Conservation (phyloP, 2,797 vertebrate species). For the Typhlichthys subterraneus region DNA sequence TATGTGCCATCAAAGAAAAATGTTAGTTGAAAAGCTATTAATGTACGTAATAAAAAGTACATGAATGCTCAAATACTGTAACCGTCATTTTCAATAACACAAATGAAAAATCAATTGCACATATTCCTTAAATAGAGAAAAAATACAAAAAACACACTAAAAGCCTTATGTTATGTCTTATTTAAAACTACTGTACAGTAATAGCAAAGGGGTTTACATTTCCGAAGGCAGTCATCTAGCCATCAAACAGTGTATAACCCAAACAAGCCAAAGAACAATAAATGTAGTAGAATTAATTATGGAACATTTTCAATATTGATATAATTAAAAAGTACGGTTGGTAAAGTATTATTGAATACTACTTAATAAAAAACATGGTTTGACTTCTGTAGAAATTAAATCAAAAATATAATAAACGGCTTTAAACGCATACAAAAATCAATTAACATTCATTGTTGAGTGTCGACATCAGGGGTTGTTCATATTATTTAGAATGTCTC, state of each 20-base stretch:
- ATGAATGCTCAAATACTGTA: slow-evolving; percentile 71
- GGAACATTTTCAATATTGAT: slow-evolving; percentile 18
- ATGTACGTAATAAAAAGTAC: slow-evolving; percentile 44
- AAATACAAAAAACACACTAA: slow-evolving; percentile 21
- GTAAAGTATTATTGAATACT: not conserved
- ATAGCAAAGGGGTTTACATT: not conserved
- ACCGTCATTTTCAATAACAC: slow-evolving; percentile 62
- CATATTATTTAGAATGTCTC: slow-evolving; percentile 1
- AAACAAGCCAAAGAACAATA: slow-evolving; percentile 3
- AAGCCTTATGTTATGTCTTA: slow-evolving; percentile 21
- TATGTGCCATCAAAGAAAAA: slow-evolving; percentile 76
- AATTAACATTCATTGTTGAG: not conserved
- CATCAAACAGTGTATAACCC: slow-evolving; percentile 1
- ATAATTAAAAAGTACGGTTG: not conserved
- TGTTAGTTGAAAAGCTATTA: slow-evolving; percentile 32
- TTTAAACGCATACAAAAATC: not conserved
- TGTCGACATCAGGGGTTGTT: slow-evolving; percentile 1
- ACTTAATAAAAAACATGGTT: not conserved
- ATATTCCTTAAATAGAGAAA: slow-evolving; percentile 71
- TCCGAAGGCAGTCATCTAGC: slow-evolving; percentile 6
- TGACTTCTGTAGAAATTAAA: not conserved
- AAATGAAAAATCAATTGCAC: slow-evolving; percentile 85
- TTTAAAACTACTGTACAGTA: slow-evolving; percentile 13
- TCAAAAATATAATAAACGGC: not conserved
- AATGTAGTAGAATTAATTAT: not conserved